A percentile compares a stretch with the other conserved stretches of the same genome.
Evolutionary conservation across 2,113 vertebrate genomes (phyloP).

Genomic region (Colius striatus): DNA sequence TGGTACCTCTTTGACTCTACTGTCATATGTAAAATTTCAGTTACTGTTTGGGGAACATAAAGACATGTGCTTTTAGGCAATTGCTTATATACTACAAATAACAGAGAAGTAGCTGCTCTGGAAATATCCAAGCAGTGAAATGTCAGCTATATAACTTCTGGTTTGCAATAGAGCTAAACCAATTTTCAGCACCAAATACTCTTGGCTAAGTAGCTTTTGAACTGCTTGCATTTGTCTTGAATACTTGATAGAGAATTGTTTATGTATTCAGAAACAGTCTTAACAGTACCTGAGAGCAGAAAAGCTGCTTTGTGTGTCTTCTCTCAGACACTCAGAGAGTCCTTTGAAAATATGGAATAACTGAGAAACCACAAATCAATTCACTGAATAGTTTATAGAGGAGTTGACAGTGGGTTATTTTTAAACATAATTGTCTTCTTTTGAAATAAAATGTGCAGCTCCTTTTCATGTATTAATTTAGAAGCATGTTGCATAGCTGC

Average conservation of each 20-base stretch:
- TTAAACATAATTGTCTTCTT: background rate
- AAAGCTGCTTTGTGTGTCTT: background rate
- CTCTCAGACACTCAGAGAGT: background rate
- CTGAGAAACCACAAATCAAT: background rate
- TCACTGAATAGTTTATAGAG: background rate
- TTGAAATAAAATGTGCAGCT: constrained; percentile 9
- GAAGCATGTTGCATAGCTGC: background rate
- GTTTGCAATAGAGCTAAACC: background rate
- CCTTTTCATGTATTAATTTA: constrained; percentile 18
- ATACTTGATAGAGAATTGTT: background rate
- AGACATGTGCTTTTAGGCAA: background rate
- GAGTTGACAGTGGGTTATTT: constrained; percentile 10
- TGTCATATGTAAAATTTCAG: background rate
- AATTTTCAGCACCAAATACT: background rate
- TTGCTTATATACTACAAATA: background rate
- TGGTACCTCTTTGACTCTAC: background rate
- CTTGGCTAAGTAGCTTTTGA: background rate
- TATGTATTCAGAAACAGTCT: constrained; percentile 3
- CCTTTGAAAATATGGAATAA: background rate
- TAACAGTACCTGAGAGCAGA: background rate
- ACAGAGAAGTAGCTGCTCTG: background rate
- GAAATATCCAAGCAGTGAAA: background rate
- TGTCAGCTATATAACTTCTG: background rate
- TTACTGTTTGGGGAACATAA: background rate
- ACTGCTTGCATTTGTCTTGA: background rate